Conservation (phyloP, 2,113 vertebrate species). For the Bostrychus sinensis region DNA sequence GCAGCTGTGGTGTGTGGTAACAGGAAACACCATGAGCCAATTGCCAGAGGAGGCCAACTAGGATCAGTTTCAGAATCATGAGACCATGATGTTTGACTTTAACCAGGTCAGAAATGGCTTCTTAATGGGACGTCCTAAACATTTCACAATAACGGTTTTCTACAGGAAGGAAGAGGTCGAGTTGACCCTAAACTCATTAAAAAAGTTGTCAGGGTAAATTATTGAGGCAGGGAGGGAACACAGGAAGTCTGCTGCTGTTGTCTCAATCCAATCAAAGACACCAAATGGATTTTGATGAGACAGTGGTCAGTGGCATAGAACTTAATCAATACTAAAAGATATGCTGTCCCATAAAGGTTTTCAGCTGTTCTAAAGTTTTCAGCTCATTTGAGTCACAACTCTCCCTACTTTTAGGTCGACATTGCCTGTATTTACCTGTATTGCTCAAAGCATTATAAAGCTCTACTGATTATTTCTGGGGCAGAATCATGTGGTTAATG, state of each 20-base stretch:
- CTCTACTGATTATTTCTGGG: no score
- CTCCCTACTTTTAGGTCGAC: no score
- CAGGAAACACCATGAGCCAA: background rate
- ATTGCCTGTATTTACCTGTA: no score
- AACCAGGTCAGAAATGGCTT: no score
- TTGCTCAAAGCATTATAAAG: no score
- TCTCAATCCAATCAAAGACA: constrained; percentile 38
- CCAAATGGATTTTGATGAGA: constrained; percentile 40
- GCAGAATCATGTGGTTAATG: no score
- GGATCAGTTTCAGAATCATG: constrained; percentile 8
- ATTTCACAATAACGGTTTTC: no score
- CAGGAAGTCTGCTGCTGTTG: constrained; percentile 42
- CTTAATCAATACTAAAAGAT: no score
- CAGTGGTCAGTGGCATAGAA: constrained; percentile 9
- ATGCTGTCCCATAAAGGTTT: no score
- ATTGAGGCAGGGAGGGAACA: constrained; percentile 11
- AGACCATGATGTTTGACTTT: no score
- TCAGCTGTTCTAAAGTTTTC: no score
- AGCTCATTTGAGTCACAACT: no score
- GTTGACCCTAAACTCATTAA: constrained; percentile 36
- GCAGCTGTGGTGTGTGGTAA: background rate
- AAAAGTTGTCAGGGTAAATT: constrained; percentile 37
- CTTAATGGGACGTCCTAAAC: background rate
- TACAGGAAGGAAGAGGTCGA: constrained; percentile 33
- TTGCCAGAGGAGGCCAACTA: background rate